Evolutionary conservation across 2,113 vertebrate genomes (phyloP).

Genomic region (Mobula hypostoma): DNA sequence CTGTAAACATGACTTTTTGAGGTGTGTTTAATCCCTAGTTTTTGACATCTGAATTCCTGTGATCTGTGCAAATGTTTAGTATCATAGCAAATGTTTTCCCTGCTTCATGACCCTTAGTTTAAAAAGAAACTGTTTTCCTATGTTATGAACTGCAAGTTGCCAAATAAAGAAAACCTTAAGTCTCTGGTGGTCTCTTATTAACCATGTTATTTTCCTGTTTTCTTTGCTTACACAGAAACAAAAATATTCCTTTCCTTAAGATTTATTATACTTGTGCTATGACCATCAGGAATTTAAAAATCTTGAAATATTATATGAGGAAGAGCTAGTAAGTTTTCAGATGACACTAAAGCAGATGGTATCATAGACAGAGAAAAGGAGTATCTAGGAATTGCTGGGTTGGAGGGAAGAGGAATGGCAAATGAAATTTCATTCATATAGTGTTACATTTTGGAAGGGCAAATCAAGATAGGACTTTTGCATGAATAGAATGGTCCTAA

Average conservation of each 20-base stretch:
- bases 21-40: neutral
- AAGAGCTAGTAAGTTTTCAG: no score
- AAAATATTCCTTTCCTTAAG: no score
- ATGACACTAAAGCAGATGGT: no score
- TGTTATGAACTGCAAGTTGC: constrained; percentile 21
- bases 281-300: neutral
- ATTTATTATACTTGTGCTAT: neutral
- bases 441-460: no score
- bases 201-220: neutral
- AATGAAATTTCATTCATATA: no score
- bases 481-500: no score
- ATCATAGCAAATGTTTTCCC: neutral
- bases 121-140: neutral
- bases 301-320: neutral
- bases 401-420: no score
- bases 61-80: neutral
- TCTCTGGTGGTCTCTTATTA: neutral
- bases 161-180: constrained; percentile 7
- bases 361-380: no score
- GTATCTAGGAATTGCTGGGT: no score
- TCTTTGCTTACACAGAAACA: neutral
- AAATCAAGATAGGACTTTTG: no score
- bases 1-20: neutral
- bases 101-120: neutral
- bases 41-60: neutral